Evolutionary conservation across 2,113 vertebrate genomes (phyloP).

Genomic region (Malurus melanocephalus): DNA sequence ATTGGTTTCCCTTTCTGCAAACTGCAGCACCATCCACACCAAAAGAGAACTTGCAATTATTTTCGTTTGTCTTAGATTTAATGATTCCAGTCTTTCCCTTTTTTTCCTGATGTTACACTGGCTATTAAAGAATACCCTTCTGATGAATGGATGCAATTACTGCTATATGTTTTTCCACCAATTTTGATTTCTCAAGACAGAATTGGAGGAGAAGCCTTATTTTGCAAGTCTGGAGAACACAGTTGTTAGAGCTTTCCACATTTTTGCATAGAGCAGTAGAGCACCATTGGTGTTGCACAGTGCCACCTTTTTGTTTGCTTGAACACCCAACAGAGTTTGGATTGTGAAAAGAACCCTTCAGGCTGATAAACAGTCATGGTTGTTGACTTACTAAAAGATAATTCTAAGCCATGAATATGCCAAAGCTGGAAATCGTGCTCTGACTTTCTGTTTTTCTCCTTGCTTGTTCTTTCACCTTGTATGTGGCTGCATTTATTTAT

Average conservation of each 20-base stretch:
- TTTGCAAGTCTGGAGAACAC: neutral
- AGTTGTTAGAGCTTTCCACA: neutral
- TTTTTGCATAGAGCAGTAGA: neutral
- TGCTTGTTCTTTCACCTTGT: slow-evolving; percentile 18
- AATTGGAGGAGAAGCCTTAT: neutral
- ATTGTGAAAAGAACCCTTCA: neutral
- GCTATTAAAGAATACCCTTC: neutral
- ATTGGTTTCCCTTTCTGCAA: neutral
- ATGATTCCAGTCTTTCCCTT: neutral
- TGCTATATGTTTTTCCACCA: neutral
- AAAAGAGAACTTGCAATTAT: neutral
- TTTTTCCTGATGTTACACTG: neutral
- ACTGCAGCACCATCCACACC: neutral
- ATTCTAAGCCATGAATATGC: neutral
- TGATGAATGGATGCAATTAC: neutral
- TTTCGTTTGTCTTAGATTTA: neutral
- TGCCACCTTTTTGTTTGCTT: neutral
- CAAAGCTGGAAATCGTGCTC: neutral
- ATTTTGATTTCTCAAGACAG: neutral
- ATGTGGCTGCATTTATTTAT: slow-evolving; percentile 57
- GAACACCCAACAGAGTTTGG: neutral
- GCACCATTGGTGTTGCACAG: neutral
- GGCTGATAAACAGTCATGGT: neutral
- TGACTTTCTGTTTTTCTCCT: neutral
- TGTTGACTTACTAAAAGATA: neutral